These are phyloP conservation scores for Hemiscyllium ocellatum DNA, from an alignment of 2,113 vertebrate genomes.

Conservation along the genomic window DNA sequence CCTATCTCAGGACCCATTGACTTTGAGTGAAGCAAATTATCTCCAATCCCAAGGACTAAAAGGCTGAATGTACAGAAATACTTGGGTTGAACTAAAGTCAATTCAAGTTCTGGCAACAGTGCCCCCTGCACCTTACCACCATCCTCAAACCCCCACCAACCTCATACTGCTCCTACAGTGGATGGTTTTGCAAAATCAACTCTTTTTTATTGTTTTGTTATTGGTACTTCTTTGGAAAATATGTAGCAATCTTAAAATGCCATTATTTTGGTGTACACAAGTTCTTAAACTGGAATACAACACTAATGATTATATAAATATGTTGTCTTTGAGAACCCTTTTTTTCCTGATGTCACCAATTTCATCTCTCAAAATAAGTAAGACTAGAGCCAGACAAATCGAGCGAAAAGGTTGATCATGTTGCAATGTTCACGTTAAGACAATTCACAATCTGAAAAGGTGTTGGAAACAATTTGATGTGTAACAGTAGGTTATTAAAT, in stretches of 20 bases:
- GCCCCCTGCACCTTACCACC: background rate
- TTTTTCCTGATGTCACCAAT: background rate
- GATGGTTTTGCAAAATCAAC: background rate
- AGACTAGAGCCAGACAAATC: background rate
- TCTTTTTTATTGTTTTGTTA: background rate
- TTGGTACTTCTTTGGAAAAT: background rate
- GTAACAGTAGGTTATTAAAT: background rate
- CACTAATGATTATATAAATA: background rate
- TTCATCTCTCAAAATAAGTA: background rate
- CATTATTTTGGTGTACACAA: background rate
- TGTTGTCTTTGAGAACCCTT: background rate
- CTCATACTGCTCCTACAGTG: background rate
- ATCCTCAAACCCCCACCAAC: background rate
- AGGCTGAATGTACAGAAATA: background rate
- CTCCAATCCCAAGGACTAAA: background rate
- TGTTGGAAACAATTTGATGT: background rate
- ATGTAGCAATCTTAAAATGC: background rate
- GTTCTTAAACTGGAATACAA: background rate
- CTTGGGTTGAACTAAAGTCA: background rate
- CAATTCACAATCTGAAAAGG: background rate
- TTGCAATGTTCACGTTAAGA: background rate
- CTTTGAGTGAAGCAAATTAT: background rate
- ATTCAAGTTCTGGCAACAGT: background rate
- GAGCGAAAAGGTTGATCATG: background rate
- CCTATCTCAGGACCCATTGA: background rate